Base-by-base conservation (phyloP, 2,888 invertebrate species). In the Phortica okadai region DNA sequence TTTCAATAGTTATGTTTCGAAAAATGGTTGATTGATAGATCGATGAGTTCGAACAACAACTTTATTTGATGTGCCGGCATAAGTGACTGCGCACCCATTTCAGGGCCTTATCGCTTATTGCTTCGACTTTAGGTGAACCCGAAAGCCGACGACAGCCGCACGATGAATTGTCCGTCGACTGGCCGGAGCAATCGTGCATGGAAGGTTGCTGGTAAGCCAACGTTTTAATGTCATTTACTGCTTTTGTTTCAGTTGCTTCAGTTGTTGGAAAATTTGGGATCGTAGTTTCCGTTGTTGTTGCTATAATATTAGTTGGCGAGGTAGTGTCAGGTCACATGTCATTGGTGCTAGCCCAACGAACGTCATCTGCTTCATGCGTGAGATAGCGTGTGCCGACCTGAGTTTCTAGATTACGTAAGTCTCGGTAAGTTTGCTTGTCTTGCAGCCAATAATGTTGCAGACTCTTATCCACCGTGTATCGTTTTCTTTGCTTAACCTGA, bases 381-480 rank as follows among this genome's bases (percentile, higher is more conserved):
- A 98, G 92, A 92, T 97, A 98, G 16, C 97, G 94, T 79, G 94
- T 93, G 42, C 95, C 95, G 54, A 96, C 95, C 86, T 94, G 93
- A 59, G 93, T 93, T 75, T 86, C 86, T 75, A 99, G 93, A 84
- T 95, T 94, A 75, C 98, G 94, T 87, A 99, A 93, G 92, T 99
- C 99, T 84, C 94, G 95, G 98, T 99, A 99, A 6, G 98, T 98
- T 91, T 97, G 95, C 90, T 96, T 96, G 91, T 98, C 98, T 94
- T 99, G 99, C 83, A 99, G 94, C 99, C 99, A 99, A 83, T 95
- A 94, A 92, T 99, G 99, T 86, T 95, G 94, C 81, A 98, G 93
- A 77, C 98, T 97, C 93, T 99, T 99, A 92, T 99, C 99, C 76
- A 98, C 98, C 0, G 98, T 97, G 89, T 95, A 97, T 41, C 99